Evolutionary conservation across 2,113 vertebrate genomes (phyloP).

Genomic region (Phyllopteryx taeniolatus): DNA sequence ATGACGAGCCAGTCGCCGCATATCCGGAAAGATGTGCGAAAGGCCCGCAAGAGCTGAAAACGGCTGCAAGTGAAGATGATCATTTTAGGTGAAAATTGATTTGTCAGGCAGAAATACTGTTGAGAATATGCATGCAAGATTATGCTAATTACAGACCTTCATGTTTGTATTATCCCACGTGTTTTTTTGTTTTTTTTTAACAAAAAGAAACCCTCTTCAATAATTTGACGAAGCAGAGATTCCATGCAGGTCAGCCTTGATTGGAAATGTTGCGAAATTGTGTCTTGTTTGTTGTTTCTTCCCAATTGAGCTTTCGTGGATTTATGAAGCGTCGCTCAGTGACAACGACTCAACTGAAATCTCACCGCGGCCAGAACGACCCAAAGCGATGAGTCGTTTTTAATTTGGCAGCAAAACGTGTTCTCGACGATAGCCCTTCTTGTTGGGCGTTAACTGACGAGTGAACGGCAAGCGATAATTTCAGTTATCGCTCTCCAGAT

Average conservation of each 20-base stretch:
- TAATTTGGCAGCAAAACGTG: no score
- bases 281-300: no score
- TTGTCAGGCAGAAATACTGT: background rate
- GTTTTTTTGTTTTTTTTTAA: no score
- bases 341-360: background rate
- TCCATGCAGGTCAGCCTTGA: no score
- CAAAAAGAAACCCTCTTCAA: no score
- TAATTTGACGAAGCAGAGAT: no score
- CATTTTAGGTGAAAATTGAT: background rate
- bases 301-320: no score
- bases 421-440: background rate
- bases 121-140: background rate
- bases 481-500: background rate
- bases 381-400: background rate
- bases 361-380: background rate
- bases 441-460: background rate
- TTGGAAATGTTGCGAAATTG: no score
- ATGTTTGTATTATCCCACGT: no score
- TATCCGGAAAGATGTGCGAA: background rate
- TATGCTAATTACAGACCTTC: no score
- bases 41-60: background rate
- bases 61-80: background rate
- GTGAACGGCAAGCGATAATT: background rate
- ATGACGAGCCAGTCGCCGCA: background rate
- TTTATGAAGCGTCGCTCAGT: background rate